These are phyloP conservation scores for Pteropus rufus DNA, from an alignment of 2,797 vertebrate genomes.

Conservation along the genomic window DNA sequence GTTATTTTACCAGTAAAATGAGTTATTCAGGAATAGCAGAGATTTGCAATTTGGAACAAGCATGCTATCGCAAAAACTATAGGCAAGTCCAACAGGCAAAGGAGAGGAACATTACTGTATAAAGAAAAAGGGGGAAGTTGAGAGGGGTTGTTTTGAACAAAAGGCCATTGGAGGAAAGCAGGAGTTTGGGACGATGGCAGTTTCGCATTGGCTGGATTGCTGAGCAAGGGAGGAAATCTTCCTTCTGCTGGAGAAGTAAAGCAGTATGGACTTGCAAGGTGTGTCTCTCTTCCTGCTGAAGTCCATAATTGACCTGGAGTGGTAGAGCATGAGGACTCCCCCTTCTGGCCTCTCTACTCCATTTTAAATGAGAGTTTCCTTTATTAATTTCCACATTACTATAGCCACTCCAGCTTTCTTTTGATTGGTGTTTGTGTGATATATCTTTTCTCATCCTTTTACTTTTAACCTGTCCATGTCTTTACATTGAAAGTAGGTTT, in stretches of 20 bases:
- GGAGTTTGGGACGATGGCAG: no score
- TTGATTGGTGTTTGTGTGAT: neutral
- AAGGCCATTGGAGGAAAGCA: neutral
- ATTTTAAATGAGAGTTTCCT: neutral
- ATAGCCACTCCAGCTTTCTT: neutral
- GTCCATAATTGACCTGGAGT: neutral
- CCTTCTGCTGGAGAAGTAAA: neutral
- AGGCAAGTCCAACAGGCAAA: neutral
- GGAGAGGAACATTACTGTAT: neutral
- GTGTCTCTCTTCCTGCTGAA: neutral
- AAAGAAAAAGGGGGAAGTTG: neutral
- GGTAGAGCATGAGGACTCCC: neutral
- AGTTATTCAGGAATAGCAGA: neutral
- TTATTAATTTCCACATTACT: neutral
- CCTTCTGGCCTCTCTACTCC: neutral
- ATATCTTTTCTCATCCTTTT: neutral
- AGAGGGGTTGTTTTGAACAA: neutral
- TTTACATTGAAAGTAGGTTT: neutral
- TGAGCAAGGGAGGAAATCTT: neutral
- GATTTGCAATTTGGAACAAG: neutral
- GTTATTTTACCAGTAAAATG: neutral
- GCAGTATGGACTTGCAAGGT: neutral
- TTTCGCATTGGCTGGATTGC: neutral
- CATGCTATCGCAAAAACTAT: neutral
- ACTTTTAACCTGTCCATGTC: neutral